Conservation (phyloP, 2,888 invertebrate genomes). For the Epistrophella euchroma region DNA sequence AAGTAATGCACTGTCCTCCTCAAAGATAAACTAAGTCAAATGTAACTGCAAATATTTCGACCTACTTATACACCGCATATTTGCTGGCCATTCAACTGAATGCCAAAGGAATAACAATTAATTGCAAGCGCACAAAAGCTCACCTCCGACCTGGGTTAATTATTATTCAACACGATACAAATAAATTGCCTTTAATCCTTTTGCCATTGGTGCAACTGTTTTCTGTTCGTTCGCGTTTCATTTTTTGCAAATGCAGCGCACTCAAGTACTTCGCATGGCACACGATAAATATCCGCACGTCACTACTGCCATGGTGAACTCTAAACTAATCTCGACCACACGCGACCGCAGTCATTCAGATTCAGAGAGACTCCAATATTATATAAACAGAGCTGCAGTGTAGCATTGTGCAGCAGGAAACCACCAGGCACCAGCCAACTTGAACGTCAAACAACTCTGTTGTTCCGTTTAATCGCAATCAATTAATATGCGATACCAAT, state of each 20-base stretch:
- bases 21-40: conserved; percentile 12
- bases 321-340: conserved; percentile 72
- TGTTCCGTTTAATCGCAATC: conserved; percentile 65
- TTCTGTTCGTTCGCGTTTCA: not conserved
- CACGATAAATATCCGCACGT: conserved; percentile 59
- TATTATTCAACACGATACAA: conserved; percentile 40
- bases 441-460: conserved; percentile 54
- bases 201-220: conserved; percentile 43
- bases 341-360: conserved; percentile 58
- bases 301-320: conserved; percentile 41
- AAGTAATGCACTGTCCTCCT: not conserved
- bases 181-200: conserved; percentile 46
- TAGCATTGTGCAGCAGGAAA: conserved; percentile 14
- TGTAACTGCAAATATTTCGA: conserved; percentile 31
- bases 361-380: not conserved
- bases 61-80: conserved; percentile 18
- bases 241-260: conserved; percentile 7
- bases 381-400: not conserved
- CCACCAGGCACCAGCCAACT: not conserved
- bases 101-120: conserved; percentile 39
- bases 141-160: conserved; percentile 53
- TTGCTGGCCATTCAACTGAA: not conserved
- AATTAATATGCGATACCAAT: conserved; percentile 69
- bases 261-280: conserved; percentile 42
- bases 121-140: conserved; percentile 35